These are phyloP conservation scores for Megaleporinus macrocephalus DNA, from an alignment of 2,113 vertebrate species.

Conservation along the genomic window DNA sequence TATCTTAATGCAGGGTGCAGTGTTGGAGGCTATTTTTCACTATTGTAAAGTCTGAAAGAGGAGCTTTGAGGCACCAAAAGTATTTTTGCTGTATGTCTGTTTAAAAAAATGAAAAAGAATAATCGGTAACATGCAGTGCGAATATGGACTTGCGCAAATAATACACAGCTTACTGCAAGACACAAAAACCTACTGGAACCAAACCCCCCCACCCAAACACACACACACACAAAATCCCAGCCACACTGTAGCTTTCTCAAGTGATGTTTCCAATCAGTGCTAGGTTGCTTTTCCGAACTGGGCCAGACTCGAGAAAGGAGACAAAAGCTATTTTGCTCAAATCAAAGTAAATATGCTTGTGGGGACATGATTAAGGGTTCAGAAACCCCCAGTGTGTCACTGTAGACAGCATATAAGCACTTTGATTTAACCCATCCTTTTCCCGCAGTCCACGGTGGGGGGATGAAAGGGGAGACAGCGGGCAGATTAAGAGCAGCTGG, in stretches of 20 bases:
- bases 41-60: slow-evolving; percentile 32
- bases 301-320: slow-evolving; percentile 43
- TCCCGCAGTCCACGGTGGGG: slow-evolving; percentile 34
- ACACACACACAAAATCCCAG: too few species aligned
- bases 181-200: background rate
- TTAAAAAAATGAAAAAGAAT: background rate
- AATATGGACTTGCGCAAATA: background rate
- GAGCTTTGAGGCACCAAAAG: background rate
- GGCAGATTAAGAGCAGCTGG: slow-evolving; percentile 54
- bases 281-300: slow-evolving; percentile 18
- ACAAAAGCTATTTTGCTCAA: slow-evolving; percentile 53
- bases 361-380: slow-evolving; percentile 53
- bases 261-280: slow-evolving; percentile 48
- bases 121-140: background rate
- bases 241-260: background rate
- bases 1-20: slow-evolving; percentile 12
- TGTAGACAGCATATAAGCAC: slow-evolving; percentile 50
- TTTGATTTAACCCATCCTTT: slow-evolving; percentile 58
- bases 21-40: slow-evolving; percentile 28
- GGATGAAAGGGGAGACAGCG: slow-evolving; percentile 24
- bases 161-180: slow-evolving; percentile 2
- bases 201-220: too few species aligned
- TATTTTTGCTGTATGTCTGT: background rate
- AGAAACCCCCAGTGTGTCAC: slow-evolving; percentile 49
- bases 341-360: slow-evolving; percentile 54